phyloP scores from a whole-genome alignment of 2,888 invertebrate genomes.

The Prosopocoilus inquinatus region DNA sequence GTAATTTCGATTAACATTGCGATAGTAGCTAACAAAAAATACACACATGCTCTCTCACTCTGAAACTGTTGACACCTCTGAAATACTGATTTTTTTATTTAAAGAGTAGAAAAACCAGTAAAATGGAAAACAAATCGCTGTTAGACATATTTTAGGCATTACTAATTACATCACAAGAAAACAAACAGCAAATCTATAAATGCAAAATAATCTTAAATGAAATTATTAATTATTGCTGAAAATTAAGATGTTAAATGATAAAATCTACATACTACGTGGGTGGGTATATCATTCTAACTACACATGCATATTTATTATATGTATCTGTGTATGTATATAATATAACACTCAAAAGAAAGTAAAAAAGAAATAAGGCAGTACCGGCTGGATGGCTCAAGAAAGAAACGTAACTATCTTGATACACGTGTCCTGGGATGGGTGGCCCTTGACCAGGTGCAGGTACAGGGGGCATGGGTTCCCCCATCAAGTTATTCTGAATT shows the following conservation, averaged over 20 bases:
- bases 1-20: background rate
- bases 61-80: too few species aligned
- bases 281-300: slow-evolving; percentile 30
- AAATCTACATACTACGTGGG: slow-evolving; percentile 7
- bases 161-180: too few species aligned
- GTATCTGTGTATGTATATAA: background rate
- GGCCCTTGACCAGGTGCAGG: slow-evolving; percentile 35
- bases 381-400: slow-evolving; percentile 63
- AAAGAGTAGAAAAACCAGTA: too few species aligned
- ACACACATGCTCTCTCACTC: slow-evolving; percentile 23
- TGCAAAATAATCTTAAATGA: slow-evolving; percentile 20
- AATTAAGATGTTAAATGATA: slow-evolving; percentile 19
- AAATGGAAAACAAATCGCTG: too few species aligned
- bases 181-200: slow-evolving; percentile 19
- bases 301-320: slow-evolving; percentile 40
- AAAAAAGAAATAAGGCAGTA: slow-evolving; percentile 47
- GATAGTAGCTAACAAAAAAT: slow-evolving; percentile 12
- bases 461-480: slow-evolving; percentile 40
- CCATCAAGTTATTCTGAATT: slow-evolving; percentile 30
- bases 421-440: slow-evolving; percentile 52
- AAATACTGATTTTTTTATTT: too few species aligned
- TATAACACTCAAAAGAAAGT: slow-evolving; percentile 35
- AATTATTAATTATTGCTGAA: slow-evolving; percentile 17
- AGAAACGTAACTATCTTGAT: slow-evolving; percentile 68
- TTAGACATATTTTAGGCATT: too few species aligned